A percentile compares a stretch with the other conserved stretches of the same genome.
Conservation (phyloP, 2,888 invertebrate genomes). For the Tenthredo distinguenda region DNA sequence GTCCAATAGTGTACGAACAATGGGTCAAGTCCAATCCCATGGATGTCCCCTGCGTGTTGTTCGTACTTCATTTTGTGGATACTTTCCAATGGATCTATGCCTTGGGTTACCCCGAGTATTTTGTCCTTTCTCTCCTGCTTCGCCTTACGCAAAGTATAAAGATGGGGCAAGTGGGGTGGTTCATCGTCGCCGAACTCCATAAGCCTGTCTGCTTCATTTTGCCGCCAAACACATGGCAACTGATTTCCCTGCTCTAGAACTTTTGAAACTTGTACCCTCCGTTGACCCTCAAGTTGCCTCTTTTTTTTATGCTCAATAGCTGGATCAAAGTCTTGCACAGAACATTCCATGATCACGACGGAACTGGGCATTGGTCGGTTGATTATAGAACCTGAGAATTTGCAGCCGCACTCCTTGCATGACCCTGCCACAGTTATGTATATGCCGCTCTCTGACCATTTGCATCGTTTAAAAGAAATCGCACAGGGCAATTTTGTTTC, state of each 20-base stretch:
- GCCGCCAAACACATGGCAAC: background rate
- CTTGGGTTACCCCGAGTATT: background rate
- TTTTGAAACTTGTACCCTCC: background rate
- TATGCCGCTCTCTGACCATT: background rate
- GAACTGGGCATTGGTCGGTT: background rate
- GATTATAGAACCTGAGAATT: slow-evolving; percentile 3
- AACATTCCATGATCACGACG: slow-evolving; percentile 13
- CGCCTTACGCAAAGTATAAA: background rate
- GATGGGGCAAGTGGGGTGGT: background rate
- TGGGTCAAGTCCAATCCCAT: background rate
- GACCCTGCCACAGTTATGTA: slow-evolving; percentile 21
- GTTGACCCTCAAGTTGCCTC: background rate
- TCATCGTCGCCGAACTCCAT: slow-evolving; percentile 12
- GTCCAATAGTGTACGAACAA: slow-evolving; percentile 24
- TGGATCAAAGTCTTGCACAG: slow-evolving; percentile 5
- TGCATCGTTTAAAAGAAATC: background rate
- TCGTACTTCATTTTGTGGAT: slow-evolving; percentile 1
- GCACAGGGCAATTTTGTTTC: slow-evolving; percentile 20
- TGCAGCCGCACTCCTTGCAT: slow-evolving; percentile 27
- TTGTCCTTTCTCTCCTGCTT: background rate
- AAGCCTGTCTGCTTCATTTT: background rate
- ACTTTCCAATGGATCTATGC: slow-evolving; percentile 6
- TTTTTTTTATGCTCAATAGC: slow-evolving; percentile 12
- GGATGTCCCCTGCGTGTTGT: background rate
- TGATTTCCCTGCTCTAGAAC: background rate